Evolutionary conservation across 2,113 vertebrate genomes (phyloP).

Genomic region (Aspidoscelis tigris): DNA sequence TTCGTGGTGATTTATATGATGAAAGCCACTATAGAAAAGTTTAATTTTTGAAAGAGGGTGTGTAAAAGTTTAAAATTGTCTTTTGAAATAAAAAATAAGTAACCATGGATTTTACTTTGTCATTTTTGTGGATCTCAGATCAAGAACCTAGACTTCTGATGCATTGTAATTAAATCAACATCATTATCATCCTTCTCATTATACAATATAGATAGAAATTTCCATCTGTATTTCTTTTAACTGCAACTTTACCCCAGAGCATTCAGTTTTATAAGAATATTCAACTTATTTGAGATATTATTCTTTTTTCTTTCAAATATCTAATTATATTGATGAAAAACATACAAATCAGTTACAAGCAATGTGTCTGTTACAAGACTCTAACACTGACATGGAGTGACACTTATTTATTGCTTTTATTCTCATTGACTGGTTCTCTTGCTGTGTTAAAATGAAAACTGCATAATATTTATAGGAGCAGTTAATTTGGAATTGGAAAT

Average conservation of each 20-base stretch:
- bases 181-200: neutral
- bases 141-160: neutral
- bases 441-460: constrained; percentile 57
- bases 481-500: constrained; percentile 68
- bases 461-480: constrained; percentile 53
- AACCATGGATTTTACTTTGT: neutral
- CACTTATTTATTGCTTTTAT: constrained; percentile 48
- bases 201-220: neutral
- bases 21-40: neutral
- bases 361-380: constrained; percentile 34
- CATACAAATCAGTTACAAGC: constrained; percentile 34
- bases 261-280: constrained; percentile 31
- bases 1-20: neutral
- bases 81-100: neutral
- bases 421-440: constrained; percentile 55
- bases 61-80: neutral
- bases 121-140: neutral
- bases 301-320: constrained; percentile 51
- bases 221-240: constrained; percentile 33
- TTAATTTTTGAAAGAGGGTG: neutral
- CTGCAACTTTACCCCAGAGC: neutral
- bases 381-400: constrained; percentile 37
- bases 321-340: constrained; percentile 37
- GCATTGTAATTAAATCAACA: neutral
- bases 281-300: constrained; percentile 16